Evolutionary conservation across 2,113 vertebrate genomes (phyloP), one percentile per base, ranked within the genome.

Genomic region (Ctenomys sociabilis): DNA sequence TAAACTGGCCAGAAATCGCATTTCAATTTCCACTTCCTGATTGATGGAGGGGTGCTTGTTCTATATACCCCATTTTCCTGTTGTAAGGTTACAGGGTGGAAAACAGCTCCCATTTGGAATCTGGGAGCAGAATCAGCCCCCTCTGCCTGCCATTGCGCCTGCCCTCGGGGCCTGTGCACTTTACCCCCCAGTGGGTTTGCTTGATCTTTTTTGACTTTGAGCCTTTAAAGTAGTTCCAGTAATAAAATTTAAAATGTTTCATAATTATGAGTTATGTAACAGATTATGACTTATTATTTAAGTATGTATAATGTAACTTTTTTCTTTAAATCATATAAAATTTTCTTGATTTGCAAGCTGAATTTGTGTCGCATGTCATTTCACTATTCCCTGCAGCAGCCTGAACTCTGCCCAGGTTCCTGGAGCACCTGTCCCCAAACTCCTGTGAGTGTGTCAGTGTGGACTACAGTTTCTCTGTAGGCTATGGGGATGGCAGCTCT

Each of bases 281-380:
- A 97, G 96, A 96, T 77, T 80, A 96, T 75, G 97, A 92, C 91
- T 94, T 97, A 13, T 88, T 98, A 97, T 97, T 98, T 97, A 98
- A 97, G 82, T 96, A 14, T 96, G 59, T 97, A 93, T 95, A 88
- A 95, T 28, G 86, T 97, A 95, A 93, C 96, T 95, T 93, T 90
- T 93, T 92, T 45, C 94, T 97, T 95, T 90, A 96, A 97, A 97
- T 97, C 35, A 70, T 90, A 32, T 97, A 98, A 97, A 96, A 89
- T 5, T 0, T 0, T 68, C n/a, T 89, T 35, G 66, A 90, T 90
- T 35, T 61, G 91, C 82, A 94, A 90, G 63, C 0, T 0, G 26
- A 28, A 45, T 40, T 35, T 40, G 95, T 66, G 88, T 95, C 59
- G 28, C 80, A 12, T 85, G 70, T 93, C 54, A 8, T 94, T 19